A percentile compares a stretch with the other conserved stretches of the same genome.
Conservation (phyloP, 2,113 vertebrate genomes). For the Saimiri boliviensis region DNA sequence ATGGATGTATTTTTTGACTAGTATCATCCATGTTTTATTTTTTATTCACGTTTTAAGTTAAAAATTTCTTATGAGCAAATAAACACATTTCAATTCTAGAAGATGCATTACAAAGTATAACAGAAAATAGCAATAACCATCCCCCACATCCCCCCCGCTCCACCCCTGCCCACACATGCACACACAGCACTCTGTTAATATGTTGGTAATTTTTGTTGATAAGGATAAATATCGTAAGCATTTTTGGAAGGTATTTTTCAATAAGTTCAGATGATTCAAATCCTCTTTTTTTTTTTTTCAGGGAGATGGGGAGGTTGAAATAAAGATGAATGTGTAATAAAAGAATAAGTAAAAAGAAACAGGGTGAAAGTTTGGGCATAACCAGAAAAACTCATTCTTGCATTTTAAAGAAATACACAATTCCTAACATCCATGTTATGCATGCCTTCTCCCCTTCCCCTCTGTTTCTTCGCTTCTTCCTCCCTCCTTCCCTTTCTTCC, state of each 20-base stretch:
- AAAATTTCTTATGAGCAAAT: background rate
- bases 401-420: background rate
- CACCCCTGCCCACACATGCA: background rate
- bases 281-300: background rate
- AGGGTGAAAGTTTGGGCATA: background rate
- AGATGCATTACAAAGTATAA: background rate
- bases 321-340: background rate
- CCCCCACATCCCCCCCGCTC: no score
- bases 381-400: background rate
- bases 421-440: background rate
- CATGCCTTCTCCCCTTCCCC: background rate
- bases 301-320: background rate
- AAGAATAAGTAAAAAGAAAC: background rate
- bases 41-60: background rate
- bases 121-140: background rate
- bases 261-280: background rate
- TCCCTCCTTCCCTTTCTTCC: background rate
- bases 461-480: background rate
- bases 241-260: slow-evolving; percentile 19
- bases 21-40: background rate
- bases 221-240: background rate
- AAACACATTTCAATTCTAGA: background rate
- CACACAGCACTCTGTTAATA: background rate
- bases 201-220: background rate
- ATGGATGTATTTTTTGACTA: background rate